A percentile compares a stretch with the other conserved stretches of the same genome.
phyloP scores from a whole-genome alignment of 2,888 invertebrate genomes.

The Thereva nobilitata region DNA sequence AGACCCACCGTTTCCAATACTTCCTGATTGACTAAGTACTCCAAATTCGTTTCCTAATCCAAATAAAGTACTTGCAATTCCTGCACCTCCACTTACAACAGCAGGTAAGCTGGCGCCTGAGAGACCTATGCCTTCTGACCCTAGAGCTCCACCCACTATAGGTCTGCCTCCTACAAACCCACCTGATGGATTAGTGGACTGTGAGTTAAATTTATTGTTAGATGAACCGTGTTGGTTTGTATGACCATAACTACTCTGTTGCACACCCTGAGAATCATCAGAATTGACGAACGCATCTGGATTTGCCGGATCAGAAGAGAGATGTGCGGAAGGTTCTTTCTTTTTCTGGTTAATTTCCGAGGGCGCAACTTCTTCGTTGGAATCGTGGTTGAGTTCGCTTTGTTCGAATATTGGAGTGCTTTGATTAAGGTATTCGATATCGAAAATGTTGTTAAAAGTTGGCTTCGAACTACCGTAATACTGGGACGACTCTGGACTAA shows the following conservation, averaged over 20 bases:
- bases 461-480: slow-evolving; percentile 4
- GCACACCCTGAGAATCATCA: not conserved
- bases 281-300: slow-evolving; percentile 41
- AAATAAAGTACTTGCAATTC: not conserved
- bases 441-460: not conserved
- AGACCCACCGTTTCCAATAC: not conserved
- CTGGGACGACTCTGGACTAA: not conserved
- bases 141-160: not conserved
- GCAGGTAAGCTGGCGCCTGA: not conserved
- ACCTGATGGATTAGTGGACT: not conserved
- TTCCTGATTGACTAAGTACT: not conserved
- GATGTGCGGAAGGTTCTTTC: not conserved
- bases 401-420: not conserved
- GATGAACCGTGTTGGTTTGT: too few species aligned
- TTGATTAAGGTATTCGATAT: too few species aligned
- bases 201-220: too few species aligned
- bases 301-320: slow-evolving; percentile 39
- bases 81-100: not conserved
- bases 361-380: not conserved
- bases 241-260: not conserved
- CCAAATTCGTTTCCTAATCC: not conserved
- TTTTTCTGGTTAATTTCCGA: not conserved
- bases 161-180: not conserved
- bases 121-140: not conserved
- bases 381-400: not conserved